Conservation (phyloP, 64 coral and sea anemone species). For the Pachyseris speciosa region DNA sequence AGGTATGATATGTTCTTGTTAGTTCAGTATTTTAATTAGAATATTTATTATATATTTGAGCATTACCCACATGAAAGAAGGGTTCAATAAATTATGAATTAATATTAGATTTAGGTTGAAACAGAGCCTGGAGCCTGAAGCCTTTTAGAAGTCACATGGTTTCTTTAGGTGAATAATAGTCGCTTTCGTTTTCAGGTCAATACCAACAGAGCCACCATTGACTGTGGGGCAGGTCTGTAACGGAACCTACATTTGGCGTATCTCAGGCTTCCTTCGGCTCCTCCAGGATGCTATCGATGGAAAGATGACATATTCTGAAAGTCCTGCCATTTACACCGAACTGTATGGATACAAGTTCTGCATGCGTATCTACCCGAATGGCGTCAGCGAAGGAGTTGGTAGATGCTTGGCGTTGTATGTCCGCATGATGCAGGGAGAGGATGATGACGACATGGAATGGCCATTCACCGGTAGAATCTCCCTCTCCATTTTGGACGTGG, state of each 20-base stretch:
- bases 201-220: background rate
- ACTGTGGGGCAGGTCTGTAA: background rate
- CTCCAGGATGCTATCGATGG: background rate
- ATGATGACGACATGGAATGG: constrained; percentile 69
- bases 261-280: background rate
- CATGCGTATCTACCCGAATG: background rate
- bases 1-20: too few species aligned
- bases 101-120: too few species aligned
- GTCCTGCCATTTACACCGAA: background rate
- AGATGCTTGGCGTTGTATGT: background rate
- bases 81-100: too few species aligned
- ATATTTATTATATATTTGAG: too few species aligned
- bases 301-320: background rate
- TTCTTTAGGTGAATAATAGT: too few species aligned
- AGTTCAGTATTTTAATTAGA: too few species aligned
- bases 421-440: constrained; percentile 85
- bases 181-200: background rate
- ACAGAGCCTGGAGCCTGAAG: too few species aligned
- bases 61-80: too few species aligned
- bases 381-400: background rate
- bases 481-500: constrained; percentile 83
- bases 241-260: background rate
- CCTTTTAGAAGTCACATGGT: background rate
- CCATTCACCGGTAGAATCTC: constrained; percentile 82
- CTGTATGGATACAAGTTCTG: background rate